Evolutionary conservation across 2,888 invertebrate species (phyloP), one percentile per base, ranked within the genome.

Genomic region (Xanthia icteritia): DNA sequence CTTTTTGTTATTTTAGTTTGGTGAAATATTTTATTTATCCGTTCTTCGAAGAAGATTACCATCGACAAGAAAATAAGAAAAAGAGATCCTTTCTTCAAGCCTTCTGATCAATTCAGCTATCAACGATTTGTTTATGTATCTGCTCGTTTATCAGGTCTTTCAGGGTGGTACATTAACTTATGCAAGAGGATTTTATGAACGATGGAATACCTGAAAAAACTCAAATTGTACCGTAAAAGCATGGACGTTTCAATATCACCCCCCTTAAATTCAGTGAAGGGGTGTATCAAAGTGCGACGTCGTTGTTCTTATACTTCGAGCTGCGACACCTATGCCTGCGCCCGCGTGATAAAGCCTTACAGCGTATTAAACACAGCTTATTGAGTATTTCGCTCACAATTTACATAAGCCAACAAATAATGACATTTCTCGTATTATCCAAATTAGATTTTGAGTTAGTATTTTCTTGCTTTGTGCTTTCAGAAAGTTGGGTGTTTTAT

Each of bases 261-360:
- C 51, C 17, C 20, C 68, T 82, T 65, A 61, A 73, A 61, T 61
- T 65, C 17, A 45, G 60, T 69, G 73, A 69, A 39, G 61, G 39
- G 11, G 83, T 56, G 45, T 79, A n/a, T 76, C 27, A 73, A 73
- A 73, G 65, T 58, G 72, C 85, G 84, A 68, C 74, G 74, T 78
- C 75, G 82, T 61, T 39, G 60, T 39, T 23, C 60, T 75, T 51
- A 56, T 56, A 77, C 82, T 81, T 75, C 86, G 82, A 81, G 77
- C 79, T 83, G 85, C 82, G 85, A 79, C 88, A 83, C 87, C 91
- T 92, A 90, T 90, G 92, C 92, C 95, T 95, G 95, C 88, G 88
- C 88, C 85, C 88, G 85, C 89, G 89, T 92, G 95, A 95, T 95
- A 95, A 95, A 94, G 92, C 92, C 92, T 93, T 92, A 92, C 91